phyloP scores from a whole-genome alignment of 1,140 invertebrate genomes.

The Bombus difficillimus region DNA sequence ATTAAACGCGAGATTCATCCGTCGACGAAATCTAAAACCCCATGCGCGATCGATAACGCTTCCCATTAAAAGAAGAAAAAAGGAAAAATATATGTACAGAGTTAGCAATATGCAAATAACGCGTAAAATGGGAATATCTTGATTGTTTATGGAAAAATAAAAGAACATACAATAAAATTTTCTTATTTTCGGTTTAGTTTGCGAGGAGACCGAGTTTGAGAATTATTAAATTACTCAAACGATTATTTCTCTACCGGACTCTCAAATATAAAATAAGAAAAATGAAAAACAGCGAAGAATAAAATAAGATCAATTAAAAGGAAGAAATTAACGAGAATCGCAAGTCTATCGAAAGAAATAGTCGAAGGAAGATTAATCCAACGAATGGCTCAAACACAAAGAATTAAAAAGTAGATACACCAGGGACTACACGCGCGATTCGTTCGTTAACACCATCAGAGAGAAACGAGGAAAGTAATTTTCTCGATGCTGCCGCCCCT shows the following conservation, averaged over 20 bases:
- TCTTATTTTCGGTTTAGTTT: too few species aligned
- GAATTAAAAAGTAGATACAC: not conserved
- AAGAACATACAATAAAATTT: not conserved
- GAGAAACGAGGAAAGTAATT: not conserved
- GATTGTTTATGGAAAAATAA: too few species aligned
- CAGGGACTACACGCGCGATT: not conserved
- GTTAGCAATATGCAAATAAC: too few species aligned
- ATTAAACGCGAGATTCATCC: too few species aligned
- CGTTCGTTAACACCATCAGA: not conserved
- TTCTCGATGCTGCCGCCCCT: not conserved
- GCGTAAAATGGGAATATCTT: too few species aligned
- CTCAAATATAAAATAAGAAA: not conserved
- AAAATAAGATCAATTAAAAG: not conserved
- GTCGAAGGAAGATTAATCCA: not conserved
- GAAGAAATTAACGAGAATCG: not conserved
- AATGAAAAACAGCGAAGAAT: not conserved
- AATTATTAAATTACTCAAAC: too few species aligned
- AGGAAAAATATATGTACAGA: too few species aligned
- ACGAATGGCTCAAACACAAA: not conserved
- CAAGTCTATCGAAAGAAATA: too few species aligned
- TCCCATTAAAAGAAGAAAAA: too few species aligned
- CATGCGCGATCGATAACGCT: too few species aligned
- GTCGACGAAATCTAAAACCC: too few species aligned
- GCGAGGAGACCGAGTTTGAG: too few species aligned
- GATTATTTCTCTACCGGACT: rapidly evolving